Base-by-base conservation (phyloP, 1,140 invertebrate genomes). In the Danaus melanippus region DNA sequence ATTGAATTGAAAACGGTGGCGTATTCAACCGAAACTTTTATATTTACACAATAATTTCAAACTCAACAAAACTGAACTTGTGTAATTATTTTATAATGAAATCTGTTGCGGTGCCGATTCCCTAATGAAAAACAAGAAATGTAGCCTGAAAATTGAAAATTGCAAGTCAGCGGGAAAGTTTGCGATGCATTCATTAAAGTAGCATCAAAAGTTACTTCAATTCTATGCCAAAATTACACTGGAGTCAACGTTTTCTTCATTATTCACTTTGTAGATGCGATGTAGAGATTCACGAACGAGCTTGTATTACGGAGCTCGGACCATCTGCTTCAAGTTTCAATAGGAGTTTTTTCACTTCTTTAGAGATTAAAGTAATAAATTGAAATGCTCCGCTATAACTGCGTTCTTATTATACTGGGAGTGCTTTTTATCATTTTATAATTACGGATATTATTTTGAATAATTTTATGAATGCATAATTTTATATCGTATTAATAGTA, bases 141-240 rank as follows among this genome's bases (percentile, higher is more conserved):
- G 54, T 67, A 60, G 60, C 60, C 54, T 60, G 60, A 66, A 71
- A 73, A 70, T 72, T 67, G 67, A 64, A 76, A 70, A 71, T 71
- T 71, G 72, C 69, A 72, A 77, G 68, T 74, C 74, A 74, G 60
- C 69, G 51, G 54, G 56, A 63, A 79, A 81, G 69, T 81, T 81
- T 67, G 67, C 68, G 76, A 73, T 81, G 72, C 74, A 80, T 80
- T 77, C 72, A 81, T 79, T 76, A 81, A 63, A 70, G 74, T 70
- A 69, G 73, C 58, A 66, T 67, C 66, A 64, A 76, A 78, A 74
- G 71, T 74, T 74, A 69, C 66, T 67, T 70, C 74, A 67, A 77
- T 74, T 70, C 66, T 56, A 57, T 66, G 66, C 66, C 67, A 64
- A 68, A 74, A 76, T 79, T 77, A 72, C 60, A 60, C 67, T 61